Percentiles rank a stretch among this genome's conserved stretches.
phyloP scores from a whole-genome alignment of 2,113 vertebrate genomes.

The Chamaea fasciata region DNA sequence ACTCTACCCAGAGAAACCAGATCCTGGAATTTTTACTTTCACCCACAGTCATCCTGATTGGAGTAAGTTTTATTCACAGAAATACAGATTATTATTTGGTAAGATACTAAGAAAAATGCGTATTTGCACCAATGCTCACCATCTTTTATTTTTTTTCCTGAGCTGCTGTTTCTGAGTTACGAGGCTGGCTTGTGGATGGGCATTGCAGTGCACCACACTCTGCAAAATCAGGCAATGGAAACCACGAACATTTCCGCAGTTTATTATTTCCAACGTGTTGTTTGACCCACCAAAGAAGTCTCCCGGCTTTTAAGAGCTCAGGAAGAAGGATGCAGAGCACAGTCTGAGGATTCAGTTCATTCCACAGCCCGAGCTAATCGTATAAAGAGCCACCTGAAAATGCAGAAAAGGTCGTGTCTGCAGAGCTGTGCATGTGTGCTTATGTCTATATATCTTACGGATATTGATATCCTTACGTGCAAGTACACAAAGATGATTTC shows the following conservation, averaged over 20 bases:
- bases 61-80: background rate
- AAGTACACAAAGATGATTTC: background rate
- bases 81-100: background rate
- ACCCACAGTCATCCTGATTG: background rate
- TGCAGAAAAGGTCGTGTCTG: background rate
- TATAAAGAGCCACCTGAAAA: background rate
- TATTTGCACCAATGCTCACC: background rate
- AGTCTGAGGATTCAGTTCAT: background rate
- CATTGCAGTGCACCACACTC: background rate
- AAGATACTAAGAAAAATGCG: background rate
- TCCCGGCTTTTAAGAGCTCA: background rate
- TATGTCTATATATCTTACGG: background rate
- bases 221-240: background rate
- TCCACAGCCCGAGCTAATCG: background rate
- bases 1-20: background rate
- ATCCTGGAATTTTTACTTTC: background rate
- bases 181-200: background rate
- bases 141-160: background rate
- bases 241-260: background rate
- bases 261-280: background rate
- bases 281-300: background rate
- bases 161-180: background rate
- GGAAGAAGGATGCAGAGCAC: background rate
- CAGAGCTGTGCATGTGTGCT: background rate
- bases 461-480: background rate